phyloP scores from a whole-genome alignment of 2,797 vertebrate species.

The Schizopygopsis malacanthus region DNA sequence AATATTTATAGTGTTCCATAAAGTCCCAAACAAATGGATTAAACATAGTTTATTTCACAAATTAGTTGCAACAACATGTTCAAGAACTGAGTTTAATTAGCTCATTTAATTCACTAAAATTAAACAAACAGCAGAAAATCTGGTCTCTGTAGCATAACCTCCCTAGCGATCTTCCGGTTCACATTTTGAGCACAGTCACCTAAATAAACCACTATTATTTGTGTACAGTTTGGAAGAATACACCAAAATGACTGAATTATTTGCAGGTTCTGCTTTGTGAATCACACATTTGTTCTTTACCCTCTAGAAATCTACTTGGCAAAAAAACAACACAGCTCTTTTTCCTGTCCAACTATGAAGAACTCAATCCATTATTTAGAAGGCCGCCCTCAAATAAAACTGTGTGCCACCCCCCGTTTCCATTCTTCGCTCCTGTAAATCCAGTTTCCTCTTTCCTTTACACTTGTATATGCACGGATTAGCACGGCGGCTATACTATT shows the following conservation, averaged over 20 bases:
- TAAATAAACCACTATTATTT: not conserved
- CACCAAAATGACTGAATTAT: conserved; percentile 18
- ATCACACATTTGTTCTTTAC: conserved; percentile 30
- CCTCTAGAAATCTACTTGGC: conserved; percentile 37
- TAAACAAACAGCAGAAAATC: conserved; percentile 13
- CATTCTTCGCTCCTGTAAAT: conserved; percentile 47
- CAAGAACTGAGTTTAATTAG: not conserved
- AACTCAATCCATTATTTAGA: conserved; percentile 64
- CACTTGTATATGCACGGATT: conserved; percentile 56
- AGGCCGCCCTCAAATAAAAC: conserved; percentile 25
- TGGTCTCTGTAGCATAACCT: not conserved
- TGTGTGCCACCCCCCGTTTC: conserved; percentile 16
- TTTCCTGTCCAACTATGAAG: conserved; percentile 44
- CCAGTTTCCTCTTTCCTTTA: conserved; percentile 42
- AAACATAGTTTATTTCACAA: not conserved
- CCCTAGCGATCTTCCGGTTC: not conserved
- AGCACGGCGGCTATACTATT: conserved; percentile 62
- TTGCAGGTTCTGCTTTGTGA: conserved; percentile 6
- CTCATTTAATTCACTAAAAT: not conserved
- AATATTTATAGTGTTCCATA: not conserved
- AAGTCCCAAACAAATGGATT: not conserved
- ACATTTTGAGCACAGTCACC: not conserved
- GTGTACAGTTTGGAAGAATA: conserved; percentile 23
- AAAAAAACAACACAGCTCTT: conserved; percentile 35
- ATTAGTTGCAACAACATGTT: not conserved